These are phyloP conservation scores for Asteroscopus sphinx DNA, from an alignment of 2,888 invertebrate genomes.

Conservation along the genomic window DNA sequence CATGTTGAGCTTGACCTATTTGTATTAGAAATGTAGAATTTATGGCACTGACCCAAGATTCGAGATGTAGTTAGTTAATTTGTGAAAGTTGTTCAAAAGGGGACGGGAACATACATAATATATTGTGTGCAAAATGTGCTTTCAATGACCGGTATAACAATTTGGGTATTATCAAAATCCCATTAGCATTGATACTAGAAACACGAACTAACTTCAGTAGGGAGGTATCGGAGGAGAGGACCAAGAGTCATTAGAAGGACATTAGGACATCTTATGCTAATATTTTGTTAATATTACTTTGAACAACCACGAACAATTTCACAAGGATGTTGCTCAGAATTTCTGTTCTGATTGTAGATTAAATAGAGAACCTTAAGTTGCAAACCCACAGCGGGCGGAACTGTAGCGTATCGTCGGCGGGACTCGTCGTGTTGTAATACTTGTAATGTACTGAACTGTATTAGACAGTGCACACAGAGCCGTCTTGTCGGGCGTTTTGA, in stretches of 20 bases:
- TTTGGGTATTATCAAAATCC: conserved; percentile 19
- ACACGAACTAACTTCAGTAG: conserved; percentile 9
- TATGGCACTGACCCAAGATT: conserved; percentile 33
- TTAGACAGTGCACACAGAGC: no score
- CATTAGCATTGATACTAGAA: conserved; percentile 7
- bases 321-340: background rate
- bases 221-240: background rate
- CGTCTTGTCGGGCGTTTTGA: no score
- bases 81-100: background rate
- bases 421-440: no score
- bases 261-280: conserved; percentile 33
- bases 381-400: no score
- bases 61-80: conserved; percentile 3
- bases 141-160: conserved; percentile 10
- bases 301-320: background rate
- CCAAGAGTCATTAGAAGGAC: conserved; percentile 7
- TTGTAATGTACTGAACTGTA: no score
- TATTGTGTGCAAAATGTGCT: conserved; percentile 10
- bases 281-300: background rate
- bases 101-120: background rate
- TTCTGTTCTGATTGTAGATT: no score
- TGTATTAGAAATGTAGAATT: conserved; percentile 20
- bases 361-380: no score
- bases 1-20: conserved; percentile 38
- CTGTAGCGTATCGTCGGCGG: no score